Base-by-base conservation (phyloP, 1,140 invertebrate species). In the Piezodorus guildinii region DNA sequence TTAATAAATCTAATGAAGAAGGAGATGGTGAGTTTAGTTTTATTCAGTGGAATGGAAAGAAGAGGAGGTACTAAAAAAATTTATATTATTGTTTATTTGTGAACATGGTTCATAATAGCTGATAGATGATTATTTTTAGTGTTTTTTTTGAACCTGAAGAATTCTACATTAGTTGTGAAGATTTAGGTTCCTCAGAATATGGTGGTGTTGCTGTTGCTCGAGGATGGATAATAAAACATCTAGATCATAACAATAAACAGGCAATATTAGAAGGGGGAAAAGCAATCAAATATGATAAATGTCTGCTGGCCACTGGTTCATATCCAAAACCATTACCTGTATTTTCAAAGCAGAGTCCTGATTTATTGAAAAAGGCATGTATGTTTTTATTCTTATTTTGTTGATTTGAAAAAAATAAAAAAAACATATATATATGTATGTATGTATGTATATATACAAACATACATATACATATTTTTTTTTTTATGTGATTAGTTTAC, bases 41-140 rank as follows among this genome's bases (percentile, higher is more conserved):
- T 71, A 88, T 85, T 69, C 89, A 93, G 72, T 94, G 90, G 90
- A 91, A 91, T 77, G 92, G 91, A n/a, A 83, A 85, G 60, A 82
- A 82, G 69, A 80, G 87, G 76, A 91, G 86, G 58, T 60, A 56
- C 17, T 49, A 6, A 49, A 49, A 49, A 17, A 19, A 19, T 49
- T 17, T 19, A 49, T 19, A n/a, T 49, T n/a, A 49, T 19, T 46
- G 45, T 46, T 46, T 49, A 39, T n/a, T 19, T 8, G 2, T 49
- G 5, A 49, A 46, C 14, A 46, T 5, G 15, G 14, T 46, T 46
- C 46, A 49, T 19, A 49, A 56, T 56, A 23, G 21, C 15, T 56
- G 14, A 56, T 27, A 6, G 52, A 27, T 56, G 23, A 25, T 49
- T 49, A 6, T 19, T 49, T 49, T 45, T 69, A 87, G 86, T 74